Percentiles rank a stretch among this genome's conserved stretches.
phyloP scores from a whole-genome alignment of 2,113 vertebrate species.

The Fulica atra region DNA sequence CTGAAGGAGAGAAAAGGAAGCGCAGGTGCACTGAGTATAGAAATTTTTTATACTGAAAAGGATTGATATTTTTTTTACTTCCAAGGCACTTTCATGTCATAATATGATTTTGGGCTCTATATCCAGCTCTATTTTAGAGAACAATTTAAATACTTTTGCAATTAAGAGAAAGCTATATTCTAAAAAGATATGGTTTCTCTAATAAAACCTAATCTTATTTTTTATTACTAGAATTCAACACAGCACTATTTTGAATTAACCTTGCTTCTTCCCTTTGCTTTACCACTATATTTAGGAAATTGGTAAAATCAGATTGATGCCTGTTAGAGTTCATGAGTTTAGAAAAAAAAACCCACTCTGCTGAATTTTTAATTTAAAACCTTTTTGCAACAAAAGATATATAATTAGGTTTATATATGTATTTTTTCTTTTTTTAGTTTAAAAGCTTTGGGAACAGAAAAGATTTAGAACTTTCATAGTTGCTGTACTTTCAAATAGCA shows the following conservation, averaged over 20 bases:
- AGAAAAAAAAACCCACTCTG: not conserved
- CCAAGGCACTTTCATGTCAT: not conserved
- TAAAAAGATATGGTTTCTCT: not conserved
- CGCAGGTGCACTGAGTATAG: not conserved
- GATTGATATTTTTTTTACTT: not conserved
- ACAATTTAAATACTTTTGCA: not conserved
- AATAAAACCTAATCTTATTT: not conserved
- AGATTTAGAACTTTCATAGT: not conserved
- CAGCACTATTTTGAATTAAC: slow-evolving; percentile 20
- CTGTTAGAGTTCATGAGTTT: slow-evolving; percentile 21
- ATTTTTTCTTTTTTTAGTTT: not conserved
- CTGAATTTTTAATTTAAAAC: slow-evolving; percentile 37
- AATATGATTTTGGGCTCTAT: not conserved
- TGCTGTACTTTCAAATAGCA: not conserved
- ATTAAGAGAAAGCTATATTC: slow-evolving; percentile 7
- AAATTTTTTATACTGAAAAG: not conserved
- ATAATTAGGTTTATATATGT: not conserved
- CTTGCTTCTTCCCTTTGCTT: not conserved
- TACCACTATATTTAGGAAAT: not conserved
- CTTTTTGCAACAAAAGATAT: slow-evolving; percentile 2
- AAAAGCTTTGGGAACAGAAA: not conserved
- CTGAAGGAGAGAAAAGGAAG: not conserved
- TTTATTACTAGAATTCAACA: not conserved
- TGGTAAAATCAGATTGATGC: not conserved
- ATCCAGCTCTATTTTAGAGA: not conserved